Conservation (phyloP, 2,113 vertebrate genomes). For the Rostratula benghalensis region DNA sequence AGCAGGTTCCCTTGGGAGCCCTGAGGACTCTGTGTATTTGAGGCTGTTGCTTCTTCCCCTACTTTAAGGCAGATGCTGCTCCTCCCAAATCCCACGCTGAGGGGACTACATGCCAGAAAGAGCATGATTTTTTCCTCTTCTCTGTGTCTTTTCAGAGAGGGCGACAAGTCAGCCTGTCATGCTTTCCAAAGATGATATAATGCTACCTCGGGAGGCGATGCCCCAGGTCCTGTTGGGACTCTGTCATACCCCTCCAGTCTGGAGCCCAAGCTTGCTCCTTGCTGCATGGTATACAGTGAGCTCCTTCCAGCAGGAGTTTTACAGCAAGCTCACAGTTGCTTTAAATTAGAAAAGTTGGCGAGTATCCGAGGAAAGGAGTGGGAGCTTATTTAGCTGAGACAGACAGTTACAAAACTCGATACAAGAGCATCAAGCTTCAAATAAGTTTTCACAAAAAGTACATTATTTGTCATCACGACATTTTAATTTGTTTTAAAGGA, state of each 20-base stretch:
- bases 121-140: slow-evolving; percentile 27
- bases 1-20: neutral
- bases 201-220: neutral
- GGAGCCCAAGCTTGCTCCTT: neutral
- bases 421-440: slow-evolving; percentile 47
- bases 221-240: neutral
- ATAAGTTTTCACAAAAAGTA: neutral
- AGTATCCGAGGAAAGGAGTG: slow-evolving; percentile 71
- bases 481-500: neutral
- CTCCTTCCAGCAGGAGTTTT: slow-evolving; percentile 74
- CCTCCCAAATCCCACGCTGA: slow-evolving; percentile 23
- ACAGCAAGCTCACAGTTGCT: slow-evolving; percentile 80
- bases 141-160: neutral
- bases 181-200: slow-evolving; percentile 53
- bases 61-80: slow-evolving; percentile 15
- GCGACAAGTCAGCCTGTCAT: neutral
- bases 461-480: neutral
- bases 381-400: slow-evolving; percentile 72
- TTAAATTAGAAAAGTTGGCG: slow-evolving; percentile 81
- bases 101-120: slow-evolving; percentile 11
- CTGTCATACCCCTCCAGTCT: neutral
- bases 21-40: neutral
- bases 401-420: slow-evolving; percentile 67
- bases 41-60: neutral
- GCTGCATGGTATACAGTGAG: neutral